phyloP scores from a whole-genome alignment of 37 sponge, comb jelly and placozoan species.

The Agelas oroides region DNA sequence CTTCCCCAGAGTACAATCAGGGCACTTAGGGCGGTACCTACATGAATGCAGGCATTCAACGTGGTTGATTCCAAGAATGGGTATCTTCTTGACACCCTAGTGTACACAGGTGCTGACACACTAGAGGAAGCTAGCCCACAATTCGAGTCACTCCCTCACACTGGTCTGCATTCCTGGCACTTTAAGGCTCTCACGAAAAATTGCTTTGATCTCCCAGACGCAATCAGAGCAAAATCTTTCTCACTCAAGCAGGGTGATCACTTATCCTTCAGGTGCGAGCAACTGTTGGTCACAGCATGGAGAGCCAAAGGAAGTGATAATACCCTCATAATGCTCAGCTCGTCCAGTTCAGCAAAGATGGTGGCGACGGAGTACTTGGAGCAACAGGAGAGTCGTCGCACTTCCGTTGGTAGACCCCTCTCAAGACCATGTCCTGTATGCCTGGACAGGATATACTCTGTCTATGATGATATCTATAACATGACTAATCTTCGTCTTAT shows the following conservation, averaged over 20 bases:
- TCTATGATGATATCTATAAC: no score
- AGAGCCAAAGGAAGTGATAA: not conserved
- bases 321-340: not conserved
- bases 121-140: not conserved
- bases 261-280: not conserved
- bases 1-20: no score
- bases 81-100: slow-evolving; percentile 17
- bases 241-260: not conserved
- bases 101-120: slow-evolving; percentile 33
- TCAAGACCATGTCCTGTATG: not conserved
- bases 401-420: not conserved
- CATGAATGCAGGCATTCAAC: slow-evolving; percentile 6
- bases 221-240: not conserved
- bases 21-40: no score
- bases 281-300: not conserved
- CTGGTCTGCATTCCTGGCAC: slow-evolving; percentile 2
- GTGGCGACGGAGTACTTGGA: not conserved
- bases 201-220: slow-evolving; percentile 2
- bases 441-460: not conserved
- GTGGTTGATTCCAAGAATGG: slow-evolving; percentile 31
- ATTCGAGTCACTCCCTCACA: not conserved
- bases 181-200: not conserved
- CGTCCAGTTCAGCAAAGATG: not conserved
- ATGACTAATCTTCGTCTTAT: no score
- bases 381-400: not conserved